A percentile compares a stretch with the other conserved stretches of the same genome.
Evolutionary conservation across 1,140 invertebrate genomes (phyloP).

Genomic region (Pachypeltis micranthus): DNA sequence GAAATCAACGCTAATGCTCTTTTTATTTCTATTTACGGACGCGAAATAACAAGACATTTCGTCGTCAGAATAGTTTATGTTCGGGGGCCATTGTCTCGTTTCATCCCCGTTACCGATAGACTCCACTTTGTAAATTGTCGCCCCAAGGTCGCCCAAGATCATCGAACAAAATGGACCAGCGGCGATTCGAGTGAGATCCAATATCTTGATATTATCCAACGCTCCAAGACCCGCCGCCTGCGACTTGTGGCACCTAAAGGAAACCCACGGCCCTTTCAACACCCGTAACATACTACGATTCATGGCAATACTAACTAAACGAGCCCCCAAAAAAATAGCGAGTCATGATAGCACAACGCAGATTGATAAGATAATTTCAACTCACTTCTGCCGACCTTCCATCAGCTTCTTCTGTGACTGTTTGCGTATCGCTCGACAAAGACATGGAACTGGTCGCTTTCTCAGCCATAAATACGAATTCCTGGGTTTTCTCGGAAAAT

Average conservation of each 20-base stretch:
- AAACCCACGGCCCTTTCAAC: too few species aligned
- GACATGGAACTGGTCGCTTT: background rate
- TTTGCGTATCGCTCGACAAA: background rate
- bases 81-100: slow-evolving; percentile 84
- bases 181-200: slow-evolving; percentile 75
- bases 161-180: slow-evolving; percentile 73
- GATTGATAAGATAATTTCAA: slow-evolving; percentile 1
- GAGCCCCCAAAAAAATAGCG: too few species aligned
- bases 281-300: too few species aligned
- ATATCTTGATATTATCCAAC: slow-evolving; percentile 51
- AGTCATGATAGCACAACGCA: too few species aligned
- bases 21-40: slow-evolving; percentile 88
- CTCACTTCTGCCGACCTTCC: background rate
- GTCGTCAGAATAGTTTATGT: slow-evolving; percentile 44
- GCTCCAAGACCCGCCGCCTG: too few species aligned
- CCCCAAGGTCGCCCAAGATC: slow-evolving; percentile 86
- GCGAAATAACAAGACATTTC: slow-evolving; percentile 71
- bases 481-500: too few species aligned
- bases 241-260: too few species aligned
- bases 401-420: background rate
- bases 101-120: slow-evolving; percentile 75
- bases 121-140: slow-evolving; percentile 88
- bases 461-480: background rate
- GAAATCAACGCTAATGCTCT: slow-evolving; percentile 81
- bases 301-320: too few species aligned